Evolutionary conservation across 2,113 vertebrate genomes (phyloP), one percentile per base, ranked within the genome.

Genomic region (Piprites chloris): DNA sequence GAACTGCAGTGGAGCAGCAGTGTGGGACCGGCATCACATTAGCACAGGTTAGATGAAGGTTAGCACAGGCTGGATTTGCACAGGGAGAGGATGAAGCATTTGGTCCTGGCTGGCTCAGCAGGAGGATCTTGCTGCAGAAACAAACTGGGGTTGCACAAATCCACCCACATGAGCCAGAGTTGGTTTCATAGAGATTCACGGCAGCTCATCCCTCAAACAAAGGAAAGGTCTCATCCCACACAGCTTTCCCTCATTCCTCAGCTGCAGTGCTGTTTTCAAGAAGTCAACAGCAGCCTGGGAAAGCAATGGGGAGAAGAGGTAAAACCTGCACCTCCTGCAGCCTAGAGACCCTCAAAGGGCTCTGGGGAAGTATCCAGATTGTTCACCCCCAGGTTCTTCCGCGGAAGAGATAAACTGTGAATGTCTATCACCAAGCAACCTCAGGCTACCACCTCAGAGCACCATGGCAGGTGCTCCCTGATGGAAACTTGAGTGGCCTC

Each of bases 401-500:
- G 21, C 1, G 14, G 69, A 24, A 78, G 23, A 88, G 26, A 15
- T 9, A 19, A 81, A 63, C 2, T 47, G 16, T 37, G 73, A 72
- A 17, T 4, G 2, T 6, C 50, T 68, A 28, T 14, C 32, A 33
- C 26, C 20, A 13, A 1, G 2, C 32, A 58, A 10, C 8, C 44
- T 77, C 81, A 27, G 81, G 47, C 5, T 4, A 50, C 21, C 23
- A 28, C 32, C 83, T 53, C 27, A 53, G 49, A 87, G 37, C 15
- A 28, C 28, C 12, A 0, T 1, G 1, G 50, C 26, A 27, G 5
- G 47, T 2, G 12, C 24, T 27, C 33, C 65, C 12, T 42, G 39
- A 52, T 67, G 39, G 37, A 71, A 78, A 59, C 33, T 10, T 6
- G 1, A 61, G n/a, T 4, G 22, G 22, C 55, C 50, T 62, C 32